Evolutionary conservation across 2,888 invertebrate genomes (phyloP).

Genomic region (Hemicrepidius hirtus): DNA sequence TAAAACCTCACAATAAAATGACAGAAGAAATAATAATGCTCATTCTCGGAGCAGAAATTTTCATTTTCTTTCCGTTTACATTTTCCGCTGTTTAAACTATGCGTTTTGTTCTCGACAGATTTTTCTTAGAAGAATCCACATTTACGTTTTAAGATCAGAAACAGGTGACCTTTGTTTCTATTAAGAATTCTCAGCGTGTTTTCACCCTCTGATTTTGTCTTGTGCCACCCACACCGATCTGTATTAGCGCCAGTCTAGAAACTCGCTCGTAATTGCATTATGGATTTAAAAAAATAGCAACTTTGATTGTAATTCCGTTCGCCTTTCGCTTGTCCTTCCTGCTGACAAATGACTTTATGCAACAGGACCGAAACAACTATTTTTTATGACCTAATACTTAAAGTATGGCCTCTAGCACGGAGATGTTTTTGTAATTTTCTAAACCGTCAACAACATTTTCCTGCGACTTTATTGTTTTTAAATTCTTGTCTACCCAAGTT

Average conservation of each 20-base stretch:
- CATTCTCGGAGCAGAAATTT: conserved; percentile 18
- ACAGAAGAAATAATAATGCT: conserved; percentile 28
- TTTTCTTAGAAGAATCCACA: conserved; percentile 7
- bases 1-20: conserved; percentile 20
- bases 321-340: conserved; percentile 27
- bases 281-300: conserved; percentile 37
- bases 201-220: conserved; percentile 9
- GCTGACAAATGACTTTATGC: neutral
- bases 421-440: too few species aligned
- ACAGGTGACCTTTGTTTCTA: conserved; percentile 14
- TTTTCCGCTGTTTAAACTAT: conserved; percentile 17
- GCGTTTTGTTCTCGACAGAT: conserved; percentile 10
- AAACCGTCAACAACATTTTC: too few species aligned
- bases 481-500: too few species aligned
- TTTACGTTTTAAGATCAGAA: conserved; percentile 16
- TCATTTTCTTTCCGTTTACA: conserved; percentile 26
- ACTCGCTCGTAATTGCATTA: conserved; percentile 29
- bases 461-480: too few species aligned
- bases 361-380: neutral
- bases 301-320: conserved; percentile 35
- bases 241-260: conserved; percentile 7
- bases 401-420: too few species aligned
- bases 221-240: conserved; percentile 19
- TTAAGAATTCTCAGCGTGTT: conserved; percentile 13
- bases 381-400: too few species aligned